These are phyloP conservation scores for Pogonus chalceus DNA, from an alignment of 1,140 invertebrate species.

Conservation along the genomic window DNA sequence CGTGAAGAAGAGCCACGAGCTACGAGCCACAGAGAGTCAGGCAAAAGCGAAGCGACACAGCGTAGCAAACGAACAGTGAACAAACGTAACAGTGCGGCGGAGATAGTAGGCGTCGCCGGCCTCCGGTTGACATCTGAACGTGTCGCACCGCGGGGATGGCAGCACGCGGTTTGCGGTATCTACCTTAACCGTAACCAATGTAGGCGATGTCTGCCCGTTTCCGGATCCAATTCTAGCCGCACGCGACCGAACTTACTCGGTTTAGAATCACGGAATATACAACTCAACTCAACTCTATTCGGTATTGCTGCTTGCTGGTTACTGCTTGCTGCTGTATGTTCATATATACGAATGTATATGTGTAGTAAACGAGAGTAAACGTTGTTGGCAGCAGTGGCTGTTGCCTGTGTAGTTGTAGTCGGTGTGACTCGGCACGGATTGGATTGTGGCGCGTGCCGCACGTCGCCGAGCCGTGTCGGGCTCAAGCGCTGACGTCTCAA, in stretches of 20 bases:
- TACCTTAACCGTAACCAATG: conserved; percentile 15
- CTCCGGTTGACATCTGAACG: conserved; percentile 20
- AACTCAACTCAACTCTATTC: no score
- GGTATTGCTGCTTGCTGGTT: no score
- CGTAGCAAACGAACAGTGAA: conserved; percentile 19
- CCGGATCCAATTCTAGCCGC: conserved; percentile 24
- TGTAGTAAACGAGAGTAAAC: neutral
- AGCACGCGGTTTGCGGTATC: neutral
- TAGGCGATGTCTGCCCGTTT: conserved; percentile 28
- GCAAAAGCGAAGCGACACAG: no score
- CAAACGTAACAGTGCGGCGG: conserved; percentile 18
- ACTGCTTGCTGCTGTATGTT: no score
- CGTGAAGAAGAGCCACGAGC: neutral
- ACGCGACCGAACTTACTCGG: conserved; percentile 22
- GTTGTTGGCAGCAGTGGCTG: no score
- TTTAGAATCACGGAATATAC: no score
- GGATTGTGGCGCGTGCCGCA: conserved; percentile 1
- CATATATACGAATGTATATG: no score
- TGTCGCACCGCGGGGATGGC: conserved; percentile 22
- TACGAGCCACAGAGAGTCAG: neutral
- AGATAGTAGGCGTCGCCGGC: conserved; percentile 15
- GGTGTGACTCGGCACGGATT: neutral
- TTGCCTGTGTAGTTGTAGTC: no score
- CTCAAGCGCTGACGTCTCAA: neutral
- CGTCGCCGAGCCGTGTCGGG: neutral